phyloP scores from a whole-genome alignment of 2,797 vertebrate species.

The Gadopsis bispinosus region DNA sequence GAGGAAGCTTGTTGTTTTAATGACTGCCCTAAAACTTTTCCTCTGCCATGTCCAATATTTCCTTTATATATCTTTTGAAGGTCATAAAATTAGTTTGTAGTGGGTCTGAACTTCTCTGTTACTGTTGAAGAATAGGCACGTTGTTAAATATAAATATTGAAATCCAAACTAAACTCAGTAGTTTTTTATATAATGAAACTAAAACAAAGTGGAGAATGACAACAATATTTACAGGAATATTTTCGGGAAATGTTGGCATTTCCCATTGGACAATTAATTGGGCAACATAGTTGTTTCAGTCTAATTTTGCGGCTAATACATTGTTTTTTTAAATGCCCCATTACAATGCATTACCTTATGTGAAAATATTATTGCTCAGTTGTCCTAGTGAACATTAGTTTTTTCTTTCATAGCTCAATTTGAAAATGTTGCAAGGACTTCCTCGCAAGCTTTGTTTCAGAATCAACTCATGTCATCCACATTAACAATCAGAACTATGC shows the following conservation, averaged over 20 bases:
- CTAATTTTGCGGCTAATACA: neutral
- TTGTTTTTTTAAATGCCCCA: neutral
- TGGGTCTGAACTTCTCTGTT: slow-evolving; percentile 14
- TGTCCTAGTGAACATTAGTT: neutral
- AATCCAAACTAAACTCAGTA: neutral
- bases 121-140: neutral
- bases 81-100: slow-evolving; percentile 29
- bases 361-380: neutral
- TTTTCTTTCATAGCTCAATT: neutral
- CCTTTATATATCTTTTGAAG: slow-evolving; percentile 28
- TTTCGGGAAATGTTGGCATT: neutral
- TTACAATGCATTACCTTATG: neutral
- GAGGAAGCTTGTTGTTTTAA: slow-evolving; percentile 67
- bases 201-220: neutral
- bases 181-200: neutral
- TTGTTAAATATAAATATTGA: slow-evolving; percentile 1
- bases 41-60: slow-evolving; percentile 36
- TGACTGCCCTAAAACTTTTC: slow-evolving; percentile 58
- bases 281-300: neutral
- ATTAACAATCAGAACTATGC: slow-evolving; percentile 27
- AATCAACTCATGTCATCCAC: slow-evolving; percentile 14
- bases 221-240: neutral
- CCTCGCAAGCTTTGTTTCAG: slow-evolving; percentile 4
- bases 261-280: neutral
- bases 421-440: neutral